Conservation (phyloP, 2,113 vertebrate genomes). For the Thalassoma bifasciatum region DNA sequence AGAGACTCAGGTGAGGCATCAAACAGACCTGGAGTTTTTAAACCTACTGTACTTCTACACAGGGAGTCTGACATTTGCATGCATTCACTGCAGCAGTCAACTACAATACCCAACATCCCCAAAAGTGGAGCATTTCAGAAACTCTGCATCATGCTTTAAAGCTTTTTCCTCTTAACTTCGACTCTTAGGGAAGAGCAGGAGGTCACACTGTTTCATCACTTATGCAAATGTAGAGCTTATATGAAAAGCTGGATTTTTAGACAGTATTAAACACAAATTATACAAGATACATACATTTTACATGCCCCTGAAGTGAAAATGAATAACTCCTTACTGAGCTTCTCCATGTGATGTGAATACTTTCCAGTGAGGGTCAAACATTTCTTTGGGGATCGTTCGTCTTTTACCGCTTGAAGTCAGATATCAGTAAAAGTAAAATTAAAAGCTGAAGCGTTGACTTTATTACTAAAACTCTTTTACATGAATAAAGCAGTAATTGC, state of each 20-base stretch:
- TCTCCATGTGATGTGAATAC: neutral
- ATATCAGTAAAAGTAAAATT: neutral
- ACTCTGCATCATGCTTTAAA: neutral
- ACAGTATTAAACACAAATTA: neutral
- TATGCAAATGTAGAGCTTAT: neutral
- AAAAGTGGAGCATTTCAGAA: neutral
- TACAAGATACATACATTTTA: too few species aligned
- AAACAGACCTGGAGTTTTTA: slow-evolving; percentile 26
- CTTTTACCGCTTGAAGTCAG: neutral
- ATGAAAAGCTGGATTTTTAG: neutral
- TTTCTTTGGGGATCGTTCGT: neutral
- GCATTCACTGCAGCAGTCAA: neutral
- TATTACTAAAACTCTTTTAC: neutral
- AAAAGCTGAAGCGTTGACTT: neutral
- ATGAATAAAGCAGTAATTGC: neutral
- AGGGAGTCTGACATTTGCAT: neutral
- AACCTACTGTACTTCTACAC: slow-evolving; percentile 6
- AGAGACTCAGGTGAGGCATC: slow-evolving; percentile 53
- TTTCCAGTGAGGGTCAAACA: neutral
- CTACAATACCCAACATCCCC: neutral
- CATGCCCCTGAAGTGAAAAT: too few species aligned
- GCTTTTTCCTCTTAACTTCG: neutral
- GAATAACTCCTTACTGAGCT: neutral
- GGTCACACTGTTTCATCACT: too few species aligned
- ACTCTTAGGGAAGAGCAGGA: too few species aligned